Percentiles rank a stretch among this genome's conserved stretches.
Conservation (phyloP, 2,888 invertebrate genomes). For the Leucozona laternaria region DNA sequence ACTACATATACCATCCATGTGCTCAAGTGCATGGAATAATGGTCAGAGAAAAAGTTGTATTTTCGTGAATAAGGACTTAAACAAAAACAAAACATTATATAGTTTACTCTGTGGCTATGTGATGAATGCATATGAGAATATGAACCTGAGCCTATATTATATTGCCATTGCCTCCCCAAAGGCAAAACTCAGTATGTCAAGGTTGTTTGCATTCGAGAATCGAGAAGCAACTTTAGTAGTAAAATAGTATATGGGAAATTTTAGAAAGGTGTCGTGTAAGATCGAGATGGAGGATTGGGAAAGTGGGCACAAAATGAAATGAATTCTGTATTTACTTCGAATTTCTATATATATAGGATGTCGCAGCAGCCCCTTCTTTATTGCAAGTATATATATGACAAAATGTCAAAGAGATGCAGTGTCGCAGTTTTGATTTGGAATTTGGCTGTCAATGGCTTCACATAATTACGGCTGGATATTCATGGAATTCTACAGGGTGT, state of each 20-base stretch:
- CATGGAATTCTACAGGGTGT: too few relatives aligned
- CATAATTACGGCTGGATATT: neutral
- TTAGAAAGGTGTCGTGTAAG: slow-evolving; percentile 46
- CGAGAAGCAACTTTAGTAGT: slow-evolving; percentile 4
- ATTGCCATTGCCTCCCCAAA: slow-evolving; percentile 41
- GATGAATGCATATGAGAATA: neutral
- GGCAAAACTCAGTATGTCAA: slow-evolving; percentile 66
- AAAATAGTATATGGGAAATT: slow-evolving; percentile 6
- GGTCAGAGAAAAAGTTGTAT: slow-evolving; percentile 41
- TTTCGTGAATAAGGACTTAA: slow-evolving; percentile 38
- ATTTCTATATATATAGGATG: slow-evolving; percentile 45
- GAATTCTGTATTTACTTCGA: slow-evolving; percentile 63
- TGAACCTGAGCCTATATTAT: slow-evolving; percentile 3
- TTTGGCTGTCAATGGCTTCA: neutral
- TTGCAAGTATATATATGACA: neutral
- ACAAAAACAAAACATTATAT: slow-evolving; percentile 42
- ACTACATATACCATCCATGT: slow-evolving; percentile 36
- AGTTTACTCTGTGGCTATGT: neutral
- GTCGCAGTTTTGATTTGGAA: slow-evolving; percentile 15
- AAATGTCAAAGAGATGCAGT: slow-evolving; percentile 8
- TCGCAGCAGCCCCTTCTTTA: slow-evolving; percentile 11
- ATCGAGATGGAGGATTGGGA: slow-evolving; percentile 18
- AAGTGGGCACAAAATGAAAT: slow-evolving; percentile 46
- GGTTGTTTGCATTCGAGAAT: slow-evolving; percentile 49
- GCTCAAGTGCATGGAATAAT: slow-evolving; percentile 61